Evolutionary conservation across 2,888 invertebrate genomes (phyloP).

Genomic region (Dynastes grantii): DNA sequence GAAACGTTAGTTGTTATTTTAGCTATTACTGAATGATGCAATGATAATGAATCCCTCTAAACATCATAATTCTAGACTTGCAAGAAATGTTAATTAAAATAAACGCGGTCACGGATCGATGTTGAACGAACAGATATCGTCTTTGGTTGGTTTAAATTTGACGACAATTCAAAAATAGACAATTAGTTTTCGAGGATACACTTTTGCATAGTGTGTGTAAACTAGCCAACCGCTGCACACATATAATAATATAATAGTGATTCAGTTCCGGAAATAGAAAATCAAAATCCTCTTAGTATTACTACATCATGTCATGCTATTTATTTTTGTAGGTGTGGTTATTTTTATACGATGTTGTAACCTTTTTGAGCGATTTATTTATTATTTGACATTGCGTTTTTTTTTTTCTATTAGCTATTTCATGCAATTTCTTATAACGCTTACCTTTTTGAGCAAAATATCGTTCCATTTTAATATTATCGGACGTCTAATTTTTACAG

Average conservation of each 20-base stretch:
- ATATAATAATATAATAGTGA: conserved; percentile 38
- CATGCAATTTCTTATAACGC: neutral
- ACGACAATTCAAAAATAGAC: conserved; percentile 39
- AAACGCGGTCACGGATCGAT: neutral
- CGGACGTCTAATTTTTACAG: neutral
- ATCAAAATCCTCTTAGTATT: conserved; percentile 44
- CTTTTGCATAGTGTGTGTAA: conserved; percentile 15
- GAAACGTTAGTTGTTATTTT: too few relatives aligned
- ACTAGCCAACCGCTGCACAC: conserved; percentile 9
- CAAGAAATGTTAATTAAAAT: too few relatives aligned
- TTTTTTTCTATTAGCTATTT: neutral
- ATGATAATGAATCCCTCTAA: too few relatives aligned
- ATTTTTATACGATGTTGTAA: conserved; percentile 40
- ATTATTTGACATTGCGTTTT: conserved; percentile 13
- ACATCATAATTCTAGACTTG: too few relatives aligned
- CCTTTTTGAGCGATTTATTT: conserved; percentile 27
- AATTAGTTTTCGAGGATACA: conserved; percentile 28
- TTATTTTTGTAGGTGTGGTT: conserved; percentile 40
- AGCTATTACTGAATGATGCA: too few relatives aligned
- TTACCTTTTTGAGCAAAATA: conserved; percentile 51
- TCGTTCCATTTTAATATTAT: conserved; percentile 46
- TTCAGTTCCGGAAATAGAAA: conserved; percentile 51
- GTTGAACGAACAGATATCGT: neutral
- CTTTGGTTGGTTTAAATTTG: conserved; percentile 17
- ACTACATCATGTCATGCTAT: conserved; percentile 33